Conservation (phyloP, 2,113 vertebrate species). For the Dipodomys spectabilis region DNA sequence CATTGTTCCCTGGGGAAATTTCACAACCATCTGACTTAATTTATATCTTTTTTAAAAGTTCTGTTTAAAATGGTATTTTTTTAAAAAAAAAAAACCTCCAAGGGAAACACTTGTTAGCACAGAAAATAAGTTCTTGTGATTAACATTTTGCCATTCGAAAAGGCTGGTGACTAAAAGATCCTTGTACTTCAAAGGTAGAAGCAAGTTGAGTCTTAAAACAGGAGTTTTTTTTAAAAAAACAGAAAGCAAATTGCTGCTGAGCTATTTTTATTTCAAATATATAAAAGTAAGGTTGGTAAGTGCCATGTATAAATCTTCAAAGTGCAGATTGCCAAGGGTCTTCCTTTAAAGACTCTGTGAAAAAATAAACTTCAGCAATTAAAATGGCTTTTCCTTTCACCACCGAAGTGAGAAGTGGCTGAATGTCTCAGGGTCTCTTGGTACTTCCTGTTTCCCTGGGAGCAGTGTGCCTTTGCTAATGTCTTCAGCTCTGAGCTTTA, state of each 20-base stretch:
- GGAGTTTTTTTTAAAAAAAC: constrained; percentile 55
- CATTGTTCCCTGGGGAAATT: constrained; percentile 79
- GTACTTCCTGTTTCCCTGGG: constrained; percentile 24
- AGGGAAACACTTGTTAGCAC: constrained; percentile 85
- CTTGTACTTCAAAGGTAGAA: constrained; percentile 85
- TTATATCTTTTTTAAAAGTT: constrained; percentile 76
- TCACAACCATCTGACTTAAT: constrained; percentile 82
- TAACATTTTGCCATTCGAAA: constrained; percentile 86
- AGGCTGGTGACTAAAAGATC: constrained; percentile 78
- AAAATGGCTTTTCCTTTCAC: constrained; percentile 71
- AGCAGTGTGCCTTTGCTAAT: constrained; percentile 35
- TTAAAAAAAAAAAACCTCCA: constrained; percentile 74
- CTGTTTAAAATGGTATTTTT: constrained; percentile 76
- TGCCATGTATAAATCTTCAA: constrained; percentile 66
- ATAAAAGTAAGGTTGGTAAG: constrained; percentile 56
- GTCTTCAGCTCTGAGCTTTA: constrained; percentile 8
- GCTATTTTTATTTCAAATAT: constrained; percentile 79
- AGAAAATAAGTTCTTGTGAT: constrained; percentile 86
- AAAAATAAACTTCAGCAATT: constrained; percentile 84
- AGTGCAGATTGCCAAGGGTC: constrained; percentile 72
- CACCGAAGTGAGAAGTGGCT: constrained; percentile 1
- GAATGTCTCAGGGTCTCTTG: constrained; percentile 45
- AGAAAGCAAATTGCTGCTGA: constrained; percentile 84
- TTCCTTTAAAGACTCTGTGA: constrained; percentile 76
- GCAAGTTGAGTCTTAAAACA: constrained; percentile 86